Evolutionary conservation across 2,888 invertebrate species (phyloP).

Genomic region (Ditula angustiorana): DNA sequence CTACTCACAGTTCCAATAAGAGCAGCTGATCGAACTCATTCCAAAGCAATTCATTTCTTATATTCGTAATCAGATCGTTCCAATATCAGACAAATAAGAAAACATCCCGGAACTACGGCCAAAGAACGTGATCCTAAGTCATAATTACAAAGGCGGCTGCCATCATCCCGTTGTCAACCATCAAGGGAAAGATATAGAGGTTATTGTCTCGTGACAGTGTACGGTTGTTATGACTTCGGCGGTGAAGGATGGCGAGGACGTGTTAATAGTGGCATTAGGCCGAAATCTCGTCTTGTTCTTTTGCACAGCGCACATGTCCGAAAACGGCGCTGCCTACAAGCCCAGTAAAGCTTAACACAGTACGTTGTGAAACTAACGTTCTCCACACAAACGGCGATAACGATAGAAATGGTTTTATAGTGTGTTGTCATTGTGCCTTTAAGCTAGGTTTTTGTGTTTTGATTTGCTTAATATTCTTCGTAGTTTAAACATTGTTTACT

Average conservation of each 20-base stretch:
- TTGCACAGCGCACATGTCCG: constrained; percentile 29
- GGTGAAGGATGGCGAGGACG: constrained; percentile 32
- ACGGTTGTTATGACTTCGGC: background rate
- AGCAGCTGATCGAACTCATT: constrained; percentile 1
- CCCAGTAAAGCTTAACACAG: constrained; percentile 6
- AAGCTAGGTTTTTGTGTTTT: no score
- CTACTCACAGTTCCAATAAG: constrained; percentile 4
- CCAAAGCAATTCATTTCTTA: constrained; percentile 14
- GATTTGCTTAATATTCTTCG: no score
- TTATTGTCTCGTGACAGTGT: background rate
- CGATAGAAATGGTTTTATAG: no score
- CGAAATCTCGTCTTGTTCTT: constrained; percentile 37
- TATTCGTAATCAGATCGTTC: constrained; percentile 20
- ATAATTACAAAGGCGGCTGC: constrained; percentile 16
- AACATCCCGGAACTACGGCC: constrained; percentile 20
- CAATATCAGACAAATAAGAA: constrained; percentile 37
- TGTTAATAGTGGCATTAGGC: constrained; percentile 38
- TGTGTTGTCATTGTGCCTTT: no score
- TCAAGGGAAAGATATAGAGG: background rate
- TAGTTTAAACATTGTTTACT: no score
- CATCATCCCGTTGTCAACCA: background rate
- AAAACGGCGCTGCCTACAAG: background rate
- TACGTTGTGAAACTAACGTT: no score
- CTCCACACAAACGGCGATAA: no score
- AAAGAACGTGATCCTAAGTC: constrained; percentile 27